Evolutionary conservation across 2,888 invertebrate genomes (phyloP), one percentile per base, ranked within the genome.

Genomic region (Penaeus monodon): DNA sequence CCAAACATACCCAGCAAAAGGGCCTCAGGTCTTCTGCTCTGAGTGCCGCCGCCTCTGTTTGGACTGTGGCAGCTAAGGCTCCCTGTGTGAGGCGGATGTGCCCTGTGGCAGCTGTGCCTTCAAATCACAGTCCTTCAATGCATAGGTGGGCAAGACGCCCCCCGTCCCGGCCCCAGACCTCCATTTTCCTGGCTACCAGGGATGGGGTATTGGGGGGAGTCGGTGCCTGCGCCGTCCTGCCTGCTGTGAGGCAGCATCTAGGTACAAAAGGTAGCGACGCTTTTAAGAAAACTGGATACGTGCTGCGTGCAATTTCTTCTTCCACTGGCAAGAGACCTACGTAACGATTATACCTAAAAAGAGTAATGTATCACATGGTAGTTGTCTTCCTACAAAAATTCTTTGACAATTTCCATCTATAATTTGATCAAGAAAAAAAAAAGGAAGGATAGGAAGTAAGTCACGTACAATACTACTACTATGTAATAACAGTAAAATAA

Each of bases 251-350:
- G 76, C 84, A 70, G 81, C 77, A 78, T 77, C 68, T 64, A 88
- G 91, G 91, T 92, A 92, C 90, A 92, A 91, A 88, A 98, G 95
- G 94, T 98, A 98, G 93, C 96, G 95, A 98, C 98, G 91, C 98
- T 98, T 96, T 96, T 90, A 99, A 94, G 93, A 99, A 99, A 93
- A 97, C 96, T 88, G 96, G 96, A 94, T 98, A 98, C 89, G 97
- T 96, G 88, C 97, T 96, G 92, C 96, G 95, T 90, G 96, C 96
- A 92, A 98, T 97, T 88, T 96, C 95, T 74, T 95, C 94, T 92
- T 97, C 97, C 91, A 97, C 96, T 91, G 96, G 95, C 86, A 94
- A 93, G 92, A n/a, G 96, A 96, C 93, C 96, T 68, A 12, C 7
- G 10, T 17, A 68, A 68, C 8, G n/a, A 27, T 27, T 49, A 49